Base-by-base conservation (phyloP, 2,888 invertebrate species). In the Callyntrura guangdongensis region DNA sequence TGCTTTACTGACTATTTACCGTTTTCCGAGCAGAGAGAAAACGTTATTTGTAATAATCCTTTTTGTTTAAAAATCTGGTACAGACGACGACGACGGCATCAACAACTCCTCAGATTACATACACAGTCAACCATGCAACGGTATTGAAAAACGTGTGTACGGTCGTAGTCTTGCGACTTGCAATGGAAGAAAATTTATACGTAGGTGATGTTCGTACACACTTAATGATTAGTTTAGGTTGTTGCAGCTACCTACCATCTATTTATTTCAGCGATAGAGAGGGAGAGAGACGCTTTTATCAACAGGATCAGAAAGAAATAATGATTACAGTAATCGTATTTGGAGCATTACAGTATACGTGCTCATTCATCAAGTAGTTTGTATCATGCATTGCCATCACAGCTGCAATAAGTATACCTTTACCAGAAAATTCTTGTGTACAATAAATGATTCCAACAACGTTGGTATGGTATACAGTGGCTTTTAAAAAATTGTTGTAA, bases 41-140 rank as follows among this genome's bases (percentile, higher is more conserved):
- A 91, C 91, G 87, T 91, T 91, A 83, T 47, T 87, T 87, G 84
- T 91, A 91, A 90, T 86, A 82, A 86, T 74, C 74, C 79, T 86
- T 90, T 86, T 86, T 77, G 49, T 84, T 22, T 82, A 67, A 86
- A 85, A 86, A 47, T 90, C 69, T 53, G 25, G 53, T 53, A 77
- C 53, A 14, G 64, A 64, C 64, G 3, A 64, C 27, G 25, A 12
- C 27, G 20, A 20, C n/a, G 8, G 20, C 11, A 36, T 2, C 36
- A 36, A 36, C 36, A 36, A 36, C 36, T 36, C 3, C 36, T 36
- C 36, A 36, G 2, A 36, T 36, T 36, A 36, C 36, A 4, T 36
- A 6, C 36, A 36, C 36, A 36, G 36, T 53, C 53, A 53, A 53
- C 53, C n/a, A 8, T 61, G 61, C 17, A 59, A 36, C 36, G 36